Percentiles rank a stretch among this genome's conserved stretches.
Conservation (phyloP, 2,888 invertebrate genomes). For the Masnerella sp. region DNA sequence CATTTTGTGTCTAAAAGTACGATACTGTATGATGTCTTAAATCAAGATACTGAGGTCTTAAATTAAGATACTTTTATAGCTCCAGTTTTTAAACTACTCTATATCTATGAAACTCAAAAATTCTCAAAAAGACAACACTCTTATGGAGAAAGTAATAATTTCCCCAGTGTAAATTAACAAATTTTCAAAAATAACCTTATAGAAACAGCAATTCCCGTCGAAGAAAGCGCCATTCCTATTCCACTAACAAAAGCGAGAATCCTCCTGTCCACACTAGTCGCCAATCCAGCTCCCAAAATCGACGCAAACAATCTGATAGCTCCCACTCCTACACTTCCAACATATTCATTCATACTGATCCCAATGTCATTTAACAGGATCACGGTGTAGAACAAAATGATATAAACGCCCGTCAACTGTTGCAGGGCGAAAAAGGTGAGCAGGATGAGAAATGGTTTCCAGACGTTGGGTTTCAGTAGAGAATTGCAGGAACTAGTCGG, state of each 20-base stretch:
- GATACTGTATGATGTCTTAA: too few species aligned
- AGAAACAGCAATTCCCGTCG: constrained; percentile 78
- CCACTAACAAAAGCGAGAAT: constrained; percentile 83
- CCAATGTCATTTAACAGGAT: constrained; percentile 85
- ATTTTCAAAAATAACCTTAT: too few species aligned
- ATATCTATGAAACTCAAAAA: too few species aligned
- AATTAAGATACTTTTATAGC: too few species aligned
- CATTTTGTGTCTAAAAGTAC: too few species aligned
- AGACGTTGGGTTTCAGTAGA: constrained; percentile 79
- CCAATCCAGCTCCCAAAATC: constrained; percentile 83
- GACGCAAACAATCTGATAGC: constrained; percentile 83
- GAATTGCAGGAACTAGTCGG: constrained; percentile 65
- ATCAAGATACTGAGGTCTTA: too few species aligned
- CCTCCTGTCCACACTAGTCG: constrained; percentile 82
- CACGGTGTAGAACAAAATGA: constrained; percentile 85
- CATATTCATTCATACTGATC: constrained; percentile 82
- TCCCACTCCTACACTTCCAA: constrained; percentile 85
- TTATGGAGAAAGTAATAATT: too few species aligned
- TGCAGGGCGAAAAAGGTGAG: constrained; percentile 84
- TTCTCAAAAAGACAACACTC: too few species aligned
- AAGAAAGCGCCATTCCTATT: constrained; percentile 82
- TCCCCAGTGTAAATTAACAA: too few species aligned
- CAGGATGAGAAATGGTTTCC: constrained; percentile 84
- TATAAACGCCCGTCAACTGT: constrained; percentile 86
- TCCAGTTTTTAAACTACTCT: too few species aligned